phyloP scores from a whole-genome alignment of 2,113 vertebrate genomes.

The Menura novaehollandiae region DNA sequence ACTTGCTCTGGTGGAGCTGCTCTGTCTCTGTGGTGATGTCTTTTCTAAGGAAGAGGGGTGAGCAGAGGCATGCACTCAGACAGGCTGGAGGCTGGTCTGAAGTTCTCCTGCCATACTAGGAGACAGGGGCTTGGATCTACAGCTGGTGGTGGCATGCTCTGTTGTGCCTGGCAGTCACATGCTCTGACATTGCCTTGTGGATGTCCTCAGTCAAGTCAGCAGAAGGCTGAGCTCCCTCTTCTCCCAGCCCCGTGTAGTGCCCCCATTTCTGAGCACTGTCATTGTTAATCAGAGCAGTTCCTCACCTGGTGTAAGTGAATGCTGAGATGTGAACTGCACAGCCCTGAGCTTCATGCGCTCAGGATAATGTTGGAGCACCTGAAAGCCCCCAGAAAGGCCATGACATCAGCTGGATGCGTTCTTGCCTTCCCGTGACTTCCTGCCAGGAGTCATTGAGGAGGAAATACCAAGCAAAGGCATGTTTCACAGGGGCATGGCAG shows the following conservation, averaged over 20 bases:
- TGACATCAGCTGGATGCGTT: not conserved
- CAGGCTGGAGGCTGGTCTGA: not conserved
- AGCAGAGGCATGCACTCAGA: not conserved
- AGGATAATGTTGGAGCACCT: not conserved
- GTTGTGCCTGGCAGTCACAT: not conserved
- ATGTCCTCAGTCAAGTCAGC: not conserved
- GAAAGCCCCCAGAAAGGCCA: not conserved
- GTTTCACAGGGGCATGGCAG: not conserved
- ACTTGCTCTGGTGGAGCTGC: not conserved
- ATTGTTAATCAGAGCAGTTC: not conserved
- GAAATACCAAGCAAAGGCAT: not conserved
- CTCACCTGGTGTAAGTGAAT: not conserved
- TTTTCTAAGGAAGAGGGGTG: not conserved
- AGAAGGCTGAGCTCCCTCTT: not conserved
- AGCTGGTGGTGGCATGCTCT: not conserved
- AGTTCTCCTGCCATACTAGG: not conserved
- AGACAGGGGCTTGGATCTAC: not conserved
- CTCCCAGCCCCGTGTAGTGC: not conserved
- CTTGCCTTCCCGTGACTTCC: not conserved
- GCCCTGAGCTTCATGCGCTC: not conserved
- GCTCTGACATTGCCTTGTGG: not conserved
- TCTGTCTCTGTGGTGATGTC: not conserved
- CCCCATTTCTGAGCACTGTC: not conserved
- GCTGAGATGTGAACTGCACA: not conserved
- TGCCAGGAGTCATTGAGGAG: not conserved